Conservation (phyloP, 2,888 invertebrate species). For the Drosophila paranaensis region DNA sequence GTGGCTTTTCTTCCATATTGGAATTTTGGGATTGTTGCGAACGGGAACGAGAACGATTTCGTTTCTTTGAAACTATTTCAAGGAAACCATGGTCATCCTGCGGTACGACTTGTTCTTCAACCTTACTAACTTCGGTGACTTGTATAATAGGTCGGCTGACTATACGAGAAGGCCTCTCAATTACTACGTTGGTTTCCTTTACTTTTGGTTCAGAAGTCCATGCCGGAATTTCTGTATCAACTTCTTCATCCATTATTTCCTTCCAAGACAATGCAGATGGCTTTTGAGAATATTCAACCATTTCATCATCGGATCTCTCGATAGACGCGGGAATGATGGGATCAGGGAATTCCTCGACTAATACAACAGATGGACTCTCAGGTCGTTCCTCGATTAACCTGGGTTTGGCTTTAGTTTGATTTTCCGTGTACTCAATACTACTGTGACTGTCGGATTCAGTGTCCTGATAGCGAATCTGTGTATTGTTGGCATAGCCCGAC, state of each 20-base stretch:
- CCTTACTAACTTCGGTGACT: constrained; percentile 62
- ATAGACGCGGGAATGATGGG: constrained; percentile 40
- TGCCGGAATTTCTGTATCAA: constrained; percentile 53
- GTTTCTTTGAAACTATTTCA: constrained; percentile 85
- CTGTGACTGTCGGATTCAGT: constrained; percentile 22
- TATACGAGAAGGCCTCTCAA: constrained; percentile 67
- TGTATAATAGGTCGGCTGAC: constrained; percentile 70
- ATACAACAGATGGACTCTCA: constrained; percentile 13
- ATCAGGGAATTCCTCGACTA: constrained; percentile 58
- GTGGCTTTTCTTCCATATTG: constrained; percentile 83
- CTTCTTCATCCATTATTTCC: constrained; percentile 77
- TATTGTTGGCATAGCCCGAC: constrained; percentile 69
- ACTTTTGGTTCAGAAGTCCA: constrained; percentile 61
- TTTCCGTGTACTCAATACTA: constrained; percentile 10
- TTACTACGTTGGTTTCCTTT: constrained; percentile 4
- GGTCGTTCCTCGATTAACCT: constrained; percentile 8
- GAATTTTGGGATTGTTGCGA: constrained; percentile 82
- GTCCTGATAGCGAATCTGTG: constrained; percentile 68
- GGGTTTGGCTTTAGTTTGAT: not conserved
- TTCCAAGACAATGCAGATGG: constrained; percentile 64
- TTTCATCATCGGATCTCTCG: constrained; percentile 2
- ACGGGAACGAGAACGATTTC: constrained; percentile 86
- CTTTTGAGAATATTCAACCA: constrained; percentile 32
- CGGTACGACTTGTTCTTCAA: constrained; percentile 21
- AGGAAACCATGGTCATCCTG: constrained; percentile 85